Evolutionary conservation across 1,140 invertebrate species (phyloP).

Genomic region (Ceratitis capitata): DNA sequence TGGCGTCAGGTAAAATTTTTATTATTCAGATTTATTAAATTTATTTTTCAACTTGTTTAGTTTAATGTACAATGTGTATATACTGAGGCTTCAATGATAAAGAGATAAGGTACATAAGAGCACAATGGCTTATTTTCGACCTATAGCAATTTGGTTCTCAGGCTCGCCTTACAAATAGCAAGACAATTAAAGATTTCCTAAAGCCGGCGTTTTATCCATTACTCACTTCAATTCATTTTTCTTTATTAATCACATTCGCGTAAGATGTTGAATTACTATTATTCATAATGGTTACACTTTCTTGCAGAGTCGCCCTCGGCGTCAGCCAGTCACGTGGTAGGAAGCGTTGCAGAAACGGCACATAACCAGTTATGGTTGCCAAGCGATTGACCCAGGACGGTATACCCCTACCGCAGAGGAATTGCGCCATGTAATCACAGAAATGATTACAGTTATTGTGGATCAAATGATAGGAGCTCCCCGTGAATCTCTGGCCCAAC

Average conservation of each 20-base stretch:
- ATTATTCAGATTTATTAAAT: too few relatives aligned
- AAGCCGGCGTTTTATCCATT: background rate
- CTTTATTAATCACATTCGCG: constrained; percentile 10
- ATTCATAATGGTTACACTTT: background rate
- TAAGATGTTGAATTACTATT: background rate
- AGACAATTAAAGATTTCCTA: background rate
- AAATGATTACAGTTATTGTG: constrained; percentile 99
- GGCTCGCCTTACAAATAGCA: background rate
- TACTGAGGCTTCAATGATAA: too few relatives aligned
- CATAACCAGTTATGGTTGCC: constrained; percentile 93
- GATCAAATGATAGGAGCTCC: constrained; percentile 95
- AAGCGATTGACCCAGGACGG: constrained; percentile 96
- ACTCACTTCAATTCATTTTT: background rate
- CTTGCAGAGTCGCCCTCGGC: constrained; percentile 3
- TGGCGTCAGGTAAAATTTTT: too few relatives aligned
- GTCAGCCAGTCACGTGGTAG: constrained; percentile 69
- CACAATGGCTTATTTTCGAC: too few relatives aligned
- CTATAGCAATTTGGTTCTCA: too few relatives aligned
- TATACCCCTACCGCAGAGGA: constrained; percentile 91
- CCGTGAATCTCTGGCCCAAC: constrained; percentile 94
- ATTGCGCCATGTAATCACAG: constrained; percentile 86
- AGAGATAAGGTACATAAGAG: too few relatives aligned
- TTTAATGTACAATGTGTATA: too few relatives aligned
- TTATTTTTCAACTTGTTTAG: too few relatives aligned
- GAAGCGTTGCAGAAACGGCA: constrained; percentile 94